Conservation (phyloP, 2,797 vertebrate genomes). For the Tolypeutes matacus region DNA sequence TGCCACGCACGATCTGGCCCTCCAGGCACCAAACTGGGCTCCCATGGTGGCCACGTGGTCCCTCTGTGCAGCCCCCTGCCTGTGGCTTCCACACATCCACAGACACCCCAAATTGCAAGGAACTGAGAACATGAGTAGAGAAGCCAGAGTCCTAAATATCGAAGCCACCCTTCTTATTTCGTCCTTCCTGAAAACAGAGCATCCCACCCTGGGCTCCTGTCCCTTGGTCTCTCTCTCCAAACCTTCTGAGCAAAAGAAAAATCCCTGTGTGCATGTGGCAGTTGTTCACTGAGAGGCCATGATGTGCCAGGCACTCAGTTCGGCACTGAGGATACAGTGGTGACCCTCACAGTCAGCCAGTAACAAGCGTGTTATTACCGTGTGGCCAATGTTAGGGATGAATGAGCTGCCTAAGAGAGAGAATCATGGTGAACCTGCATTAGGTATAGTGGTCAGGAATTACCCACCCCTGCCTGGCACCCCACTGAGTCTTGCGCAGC, state of each 20-base stretch:
- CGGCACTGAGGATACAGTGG: background rate
- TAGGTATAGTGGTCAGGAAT: background rate
- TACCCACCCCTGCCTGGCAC: background rate
- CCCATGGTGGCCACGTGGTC: rapidly evolving
- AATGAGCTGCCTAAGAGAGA: background rate
- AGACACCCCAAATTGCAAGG: background rate
- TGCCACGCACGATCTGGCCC: rapidly evolving
- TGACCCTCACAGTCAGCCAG: background rate
- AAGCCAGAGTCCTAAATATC: background rate
- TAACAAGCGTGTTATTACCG: background rate
- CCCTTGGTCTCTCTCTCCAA: background rate
- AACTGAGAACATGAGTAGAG: background rate
- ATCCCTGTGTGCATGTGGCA: too few species aligned
- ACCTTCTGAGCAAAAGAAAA: background rate
- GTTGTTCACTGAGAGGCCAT: background rate
- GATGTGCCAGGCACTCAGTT: background rate
- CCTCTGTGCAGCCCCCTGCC: background rate
- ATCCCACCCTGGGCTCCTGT: background rate
- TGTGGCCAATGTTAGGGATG: background rate
- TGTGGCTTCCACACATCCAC: background rate
- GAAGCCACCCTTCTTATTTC: background rate
- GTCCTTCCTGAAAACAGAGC: background rate
- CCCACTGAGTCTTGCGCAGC: background rate
- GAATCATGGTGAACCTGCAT: background rate
- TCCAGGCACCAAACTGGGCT: background rate